Evolutionary conservation across 1,140 invertebrate genomes (phyloP).

Genomic region (Reticulitermes speratus): DNA sequence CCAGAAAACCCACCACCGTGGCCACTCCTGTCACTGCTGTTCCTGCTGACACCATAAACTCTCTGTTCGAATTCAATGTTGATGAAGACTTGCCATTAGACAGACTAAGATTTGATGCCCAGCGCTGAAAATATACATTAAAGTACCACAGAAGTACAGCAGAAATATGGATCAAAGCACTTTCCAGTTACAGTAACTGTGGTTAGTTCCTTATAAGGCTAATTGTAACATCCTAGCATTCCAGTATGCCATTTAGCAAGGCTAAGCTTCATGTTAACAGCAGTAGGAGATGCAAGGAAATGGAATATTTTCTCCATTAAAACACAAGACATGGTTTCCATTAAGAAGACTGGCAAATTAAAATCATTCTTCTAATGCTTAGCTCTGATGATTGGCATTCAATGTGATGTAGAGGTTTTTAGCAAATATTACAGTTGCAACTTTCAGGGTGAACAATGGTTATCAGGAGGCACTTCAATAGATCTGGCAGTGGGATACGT

Average conservation of each 20-base stretch:
- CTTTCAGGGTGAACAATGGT: too few species aligned
- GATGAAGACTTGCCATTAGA: neutral
- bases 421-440: too few species aligned
- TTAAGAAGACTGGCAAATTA: neutral
- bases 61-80: neutral
- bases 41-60: neutral
- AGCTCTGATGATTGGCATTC: too few species aligned
- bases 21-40: neutral
- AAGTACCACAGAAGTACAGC: neutral
- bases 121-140: slow-evolving; percentile 37
- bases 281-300: neutral
- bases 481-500: too few species aligned
- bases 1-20: neutral
- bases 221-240: neutral
- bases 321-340: neutral
- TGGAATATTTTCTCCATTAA: neutral
- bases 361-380: too few species aligned
- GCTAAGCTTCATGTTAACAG: neutral
- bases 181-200: neutral
- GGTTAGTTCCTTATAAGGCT: neutral
- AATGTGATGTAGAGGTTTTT: too few species aligned
- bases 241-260: neutral
- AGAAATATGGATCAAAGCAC: neutral
- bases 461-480: too few species aligned
- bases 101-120: slow-evolving; percentile 37